Conservation (phyloP, 2,113 vertebrate species). For the Cavia porcellus region DNA sequence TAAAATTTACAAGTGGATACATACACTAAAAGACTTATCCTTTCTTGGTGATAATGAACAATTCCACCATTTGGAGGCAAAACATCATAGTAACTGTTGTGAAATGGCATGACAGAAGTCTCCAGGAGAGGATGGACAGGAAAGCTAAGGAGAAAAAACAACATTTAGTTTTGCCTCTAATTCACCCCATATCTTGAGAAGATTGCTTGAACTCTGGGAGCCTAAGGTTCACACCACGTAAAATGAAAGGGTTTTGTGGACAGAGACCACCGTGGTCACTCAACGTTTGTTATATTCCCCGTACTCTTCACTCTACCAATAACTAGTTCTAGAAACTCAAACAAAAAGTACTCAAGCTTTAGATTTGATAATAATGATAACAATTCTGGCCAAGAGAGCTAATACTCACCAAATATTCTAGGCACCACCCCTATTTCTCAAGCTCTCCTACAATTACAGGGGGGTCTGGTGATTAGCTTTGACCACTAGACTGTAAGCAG, state of each 20-base stretch:
- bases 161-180: background rate
- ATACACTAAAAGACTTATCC: conserved; percentile 74
- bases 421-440: background rate
- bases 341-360: background rate
- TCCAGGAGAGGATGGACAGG: conserved; percentile 30
- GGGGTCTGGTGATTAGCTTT: background rate
- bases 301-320: background rate
- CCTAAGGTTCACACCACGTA: background rate
- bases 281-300: background rate
- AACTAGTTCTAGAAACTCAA: background rate
- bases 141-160: background rate
- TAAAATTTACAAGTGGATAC: conserved; percentile 79
- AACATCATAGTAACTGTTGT: conserved; percentile 59
- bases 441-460: background rate
- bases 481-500: background rate
- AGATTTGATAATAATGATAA: background rate
- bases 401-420: background rate
- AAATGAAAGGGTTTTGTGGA: background rate
- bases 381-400: background rate
- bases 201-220: background rate
- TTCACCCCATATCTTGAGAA: background rate
- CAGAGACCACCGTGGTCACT: background rate
- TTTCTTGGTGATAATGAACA: conserved; percentile 76
- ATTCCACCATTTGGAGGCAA: conserved; percentile 73
- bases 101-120: conserved; percentile 16